Evolutionary conservation across 2,888 invertebrate genomes (phyloP).

Genomic region (Ptycholaimellus sp.): DNA sequence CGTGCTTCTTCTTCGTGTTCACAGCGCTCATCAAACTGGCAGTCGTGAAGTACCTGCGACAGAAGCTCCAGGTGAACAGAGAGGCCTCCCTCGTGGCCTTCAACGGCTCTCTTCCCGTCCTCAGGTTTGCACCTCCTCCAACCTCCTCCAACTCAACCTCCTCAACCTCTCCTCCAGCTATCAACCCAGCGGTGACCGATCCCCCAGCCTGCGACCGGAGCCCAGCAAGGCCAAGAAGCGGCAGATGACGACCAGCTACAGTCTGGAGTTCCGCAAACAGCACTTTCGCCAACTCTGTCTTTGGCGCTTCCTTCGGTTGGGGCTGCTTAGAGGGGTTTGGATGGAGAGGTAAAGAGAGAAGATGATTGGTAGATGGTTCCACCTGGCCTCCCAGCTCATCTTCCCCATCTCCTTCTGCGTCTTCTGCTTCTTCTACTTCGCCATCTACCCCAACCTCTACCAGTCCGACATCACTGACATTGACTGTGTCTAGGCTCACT

Average conservation of each 20-base stretch:
- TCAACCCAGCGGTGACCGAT: too few species aligned
- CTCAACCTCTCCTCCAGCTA: neutral
- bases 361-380: too few species aligned
- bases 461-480: too few species aligned
- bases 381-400: constrained; percentile 13
- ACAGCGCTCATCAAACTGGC: constrained; percentile 22
- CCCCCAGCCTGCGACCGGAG: too few species aligned
- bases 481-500: too few species aligned
- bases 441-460: constrained; percentile 20
- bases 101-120: constrained; percentile 16
- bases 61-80: constrained; percentile 13
- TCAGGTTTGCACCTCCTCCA: constrained; percentile 5
- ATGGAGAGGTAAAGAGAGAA: too few species aligned
- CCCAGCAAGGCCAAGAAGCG: too few species aligned
- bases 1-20: constrained; percentile 23
- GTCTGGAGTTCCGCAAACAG: neutral
- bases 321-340: too few species aligned
- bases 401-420: constrained; percentile 23
- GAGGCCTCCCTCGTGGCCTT: constrained; percentile 19
- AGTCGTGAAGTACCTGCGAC: constrained; percentile 20
- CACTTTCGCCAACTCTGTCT: neutral
- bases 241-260: neutral
- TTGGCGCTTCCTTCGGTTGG: too few species aligned
- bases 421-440: constrained; percentile 22
- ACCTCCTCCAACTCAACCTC: neutral